These are phyloP conservation scores for Chamaetylas fuelleborni DNA, from an alignment of 2,113 vertebrate genomes.

Conservation along the genomic window DNA sequence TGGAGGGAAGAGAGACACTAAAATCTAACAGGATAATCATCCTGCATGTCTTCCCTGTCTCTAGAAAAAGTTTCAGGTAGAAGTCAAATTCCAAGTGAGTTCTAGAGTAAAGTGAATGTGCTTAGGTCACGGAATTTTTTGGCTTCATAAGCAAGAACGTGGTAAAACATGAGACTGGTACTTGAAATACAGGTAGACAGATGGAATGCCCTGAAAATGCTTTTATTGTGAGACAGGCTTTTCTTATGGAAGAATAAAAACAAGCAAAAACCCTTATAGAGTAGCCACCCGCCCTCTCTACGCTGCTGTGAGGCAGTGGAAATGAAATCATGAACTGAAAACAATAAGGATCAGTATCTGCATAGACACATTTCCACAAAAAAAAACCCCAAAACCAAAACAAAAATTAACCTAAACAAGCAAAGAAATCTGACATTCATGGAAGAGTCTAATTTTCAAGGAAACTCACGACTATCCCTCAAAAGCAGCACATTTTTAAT, in stretches of 20 bases:
- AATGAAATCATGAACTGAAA: background rate
- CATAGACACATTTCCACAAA: background rate
- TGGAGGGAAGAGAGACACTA: background rate
- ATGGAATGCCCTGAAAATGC: background rate
- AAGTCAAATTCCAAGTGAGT: background rate
- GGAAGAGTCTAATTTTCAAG: background rate
- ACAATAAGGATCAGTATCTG: background rate
- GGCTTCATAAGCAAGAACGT: background rate
- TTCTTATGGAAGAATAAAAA: background rate
- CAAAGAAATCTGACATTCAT: background rate
- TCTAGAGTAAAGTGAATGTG: background rate
- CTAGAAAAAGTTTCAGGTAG: background rate
- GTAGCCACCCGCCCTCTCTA: background rate
- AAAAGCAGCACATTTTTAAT: background rate
- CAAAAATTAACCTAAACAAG: background rate
- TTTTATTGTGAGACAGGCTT: background rate
- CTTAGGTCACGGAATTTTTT: background rate
- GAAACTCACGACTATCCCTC: background rate
- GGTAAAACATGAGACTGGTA: background rate
- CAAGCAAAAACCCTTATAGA: background rate
- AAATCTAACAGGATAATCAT: background rate
- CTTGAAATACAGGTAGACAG: background rate
- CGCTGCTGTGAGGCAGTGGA: background rate
- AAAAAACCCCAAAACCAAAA: background rate
- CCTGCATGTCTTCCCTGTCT: background rate